These are phyloP conservation scores for Capitella teleta DNA, from an alignment of 1,140 invertebrate genomes.

Conservation along the genomic window DNA sequence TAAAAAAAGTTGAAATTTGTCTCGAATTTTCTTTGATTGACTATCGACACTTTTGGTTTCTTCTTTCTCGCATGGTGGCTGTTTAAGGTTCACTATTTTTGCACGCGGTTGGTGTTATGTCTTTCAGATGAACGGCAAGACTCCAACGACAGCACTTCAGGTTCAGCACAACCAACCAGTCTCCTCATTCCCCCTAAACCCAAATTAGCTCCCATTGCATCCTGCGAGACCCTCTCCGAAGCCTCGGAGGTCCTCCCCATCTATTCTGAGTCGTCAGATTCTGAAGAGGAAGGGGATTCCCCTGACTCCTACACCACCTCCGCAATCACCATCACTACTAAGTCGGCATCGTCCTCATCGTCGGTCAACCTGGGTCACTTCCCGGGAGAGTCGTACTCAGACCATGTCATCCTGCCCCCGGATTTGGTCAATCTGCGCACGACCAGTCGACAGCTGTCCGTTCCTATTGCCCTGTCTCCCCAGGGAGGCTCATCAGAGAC, in stretches of 20 bases:
- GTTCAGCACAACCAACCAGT: slow-evolving; percentile 1
- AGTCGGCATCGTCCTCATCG: not conserved
- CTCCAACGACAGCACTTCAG: not conserved
- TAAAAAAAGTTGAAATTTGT: too few relatives aligned
- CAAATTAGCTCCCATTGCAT: slow-evolving; percentile 36
- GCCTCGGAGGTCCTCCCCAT: slow-evolving; percentile 5
- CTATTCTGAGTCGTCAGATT: not conserved
- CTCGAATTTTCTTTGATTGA: too few relatives aligned
- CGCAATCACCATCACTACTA: slow-evolving; percentile 8
- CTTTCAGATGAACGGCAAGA: slow-evolving; percentile 23
- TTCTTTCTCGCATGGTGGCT: too few relatives aligned
- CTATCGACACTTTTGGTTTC: too few relatives aligned
- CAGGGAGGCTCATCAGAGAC: slow-evolving; percentile 10
- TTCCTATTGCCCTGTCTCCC: not conserved
- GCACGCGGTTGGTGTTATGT: not conserved
- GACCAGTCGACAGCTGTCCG: too few relatives aligned
- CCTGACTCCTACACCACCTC: slow-evolving; percentile 3
- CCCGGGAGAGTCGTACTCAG: too few relatives aligned
- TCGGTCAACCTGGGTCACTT: too few relatives aligned
- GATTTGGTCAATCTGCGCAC: too few relatives aligned
- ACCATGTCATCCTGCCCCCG: too few relatives aligned
- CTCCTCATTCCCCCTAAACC: slow-evolving; percentile 8
- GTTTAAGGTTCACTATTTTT: not conserved
- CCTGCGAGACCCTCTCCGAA: slow-evolving; percentile 37
- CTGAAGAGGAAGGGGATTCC: not conserved